A percentile compares a stretch with the other conserved stretches of the same genome.
Conservation (phyloP, 2,113 vertebrate genomes). For the Pteruthius melanotis region DNA sequence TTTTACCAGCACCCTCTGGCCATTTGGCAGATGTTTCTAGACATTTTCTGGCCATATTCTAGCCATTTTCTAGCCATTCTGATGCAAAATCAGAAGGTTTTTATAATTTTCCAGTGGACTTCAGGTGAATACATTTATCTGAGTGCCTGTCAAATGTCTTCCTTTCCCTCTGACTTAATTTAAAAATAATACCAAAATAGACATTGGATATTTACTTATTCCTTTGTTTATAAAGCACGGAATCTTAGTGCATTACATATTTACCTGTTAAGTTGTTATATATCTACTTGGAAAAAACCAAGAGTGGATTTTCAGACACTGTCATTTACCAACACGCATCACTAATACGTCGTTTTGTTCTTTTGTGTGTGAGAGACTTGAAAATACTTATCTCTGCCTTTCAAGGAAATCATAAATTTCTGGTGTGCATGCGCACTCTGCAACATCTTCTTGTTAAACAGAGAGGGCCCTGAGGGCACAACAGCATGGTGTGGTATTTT, state of each 20-base stretch:
- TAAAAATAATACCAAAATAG: background rate
- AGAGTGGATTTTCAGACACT: background rate
- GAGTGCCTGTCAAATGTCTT: background rate
- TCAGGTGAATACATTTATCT: background rate
- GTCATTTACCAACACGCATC: background rate
- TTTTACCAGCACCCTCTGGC: background rate
- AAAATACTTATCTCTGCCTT: background rate
- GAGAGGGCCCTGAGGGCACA: background rate
- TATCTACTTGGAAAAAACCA: background rate
- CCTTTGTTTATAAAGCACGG: background rate
- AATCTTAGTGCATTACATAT: background rate
- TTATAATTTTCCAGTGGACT: background rate
- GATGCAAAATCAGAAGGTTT: background rate
- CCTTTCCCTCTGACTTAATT: background rate
- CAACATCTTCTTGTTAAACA: background rate
- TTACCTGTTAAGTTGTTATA: background rate
- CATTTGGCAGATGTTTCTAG: background rate
- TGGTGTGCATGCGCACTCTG: background rate
- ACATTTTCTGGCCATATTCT: background rate
- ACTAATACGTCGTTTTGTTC: background rate
- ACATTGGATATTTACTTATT: background rate
- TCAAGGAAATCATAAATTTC: constrained; percentile 7
- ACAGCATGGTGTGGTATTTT: constrained; percentile 10
- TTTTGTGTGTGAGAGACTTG: background rate
- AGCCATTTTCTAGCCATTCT: background rate